These are phyloP conservation scores for Ganaspis brasiliensis DNA, from an alignment of 2,888 invertebrate genomes.

Conservation along the genomic window DNA sequence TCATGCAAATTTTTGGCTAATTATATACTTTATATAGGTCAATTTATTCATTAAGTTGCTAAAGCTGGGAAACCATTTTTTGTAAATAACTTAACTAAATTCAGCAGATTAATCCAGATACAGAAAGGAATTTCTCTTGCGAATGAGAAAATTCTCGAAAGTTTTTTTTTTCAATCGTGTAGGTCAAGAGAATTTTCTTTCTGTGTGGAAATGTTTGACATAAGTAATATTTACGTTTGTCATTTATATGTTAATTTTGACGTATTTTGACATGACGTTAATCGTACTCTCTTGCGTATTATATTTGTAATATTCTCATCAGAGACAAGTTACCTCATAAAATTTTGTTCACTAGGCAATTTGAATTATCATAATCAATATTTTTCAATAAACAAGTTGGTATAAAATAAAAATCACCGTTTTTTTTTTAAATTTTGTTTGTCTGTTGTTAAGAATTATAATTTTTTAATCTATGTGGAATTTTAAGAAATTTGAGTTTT, in stretches of 20 bases:
- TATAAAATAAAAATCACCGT: too few relatives aligned
- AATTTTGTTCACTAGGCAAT: neutral
- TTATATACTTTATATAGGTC: too few relatives aligned
- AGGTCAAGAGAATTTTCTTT: neutral
- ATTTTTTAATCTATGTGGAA: too few relatives aligned
- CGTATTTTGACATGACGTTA: constrained; percentile 25
- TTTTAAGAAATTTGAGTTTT: too few relatives aligned
- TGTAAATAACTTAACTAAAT: neutral
- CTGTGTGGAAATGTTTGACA: neutral
- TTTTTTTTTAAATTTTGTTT: too few relatives aligned
- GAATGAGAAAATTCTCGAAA: neutral
- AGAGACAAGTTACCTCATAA: neutral
- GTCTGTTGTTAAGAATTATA: too few relatives aligned
- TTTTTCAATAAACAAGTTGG: neutral
- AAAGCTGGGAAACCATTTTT: too few relatives aligned
- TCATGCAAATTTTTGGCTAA: too few relatives aligned
- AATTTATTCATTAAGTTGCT: too few relatives aligned
- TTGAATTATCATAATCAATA: neutral
- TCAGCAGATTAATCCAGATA: neutral
- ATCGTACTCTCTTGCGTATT: constrained; percentile 3
- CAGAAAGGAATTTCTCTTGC: neutral
- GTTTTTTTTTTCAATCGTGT: neutral
- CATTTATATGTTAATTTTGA: constrained; percentile 33
- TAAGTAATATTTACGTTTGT: constrained; percentile 16
- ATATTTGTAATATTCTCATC: neutral